phyloP scores from a whole-genome alignment of 2,797 vertebrate genomes.

The Myripristis jacobus region DNA sequence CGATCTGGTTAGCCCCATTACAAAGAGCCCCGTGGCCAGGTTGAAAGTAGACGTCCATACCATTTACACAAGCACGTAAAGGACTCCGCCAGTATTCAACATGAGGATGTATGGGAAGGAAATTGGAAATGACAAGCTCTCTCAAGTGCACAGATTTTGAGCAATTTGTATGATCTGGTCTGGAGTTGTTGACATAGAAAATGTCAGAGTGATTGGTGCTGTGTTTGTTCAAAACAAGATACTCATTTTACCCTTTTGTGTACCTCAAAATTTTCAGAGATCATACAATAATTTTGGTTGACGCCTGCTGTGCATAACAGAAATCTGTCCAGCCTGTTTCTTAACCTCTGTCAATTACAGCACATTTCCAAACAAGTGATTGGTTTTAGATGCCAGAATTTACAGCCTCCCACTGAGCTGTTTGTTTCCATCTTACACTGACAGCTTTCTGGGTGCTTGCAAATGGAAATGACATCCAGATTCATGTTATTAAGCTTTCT shows the following conservation, averaged over 20 bases:
- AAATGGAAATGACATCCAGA: conserved; percentile 65
- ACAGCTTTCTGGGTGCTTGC: conserved; percentile 45
- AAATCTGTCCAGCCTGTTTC: conserved; percentile 17
- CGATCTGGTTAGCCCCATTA: conserved; percentile 77
- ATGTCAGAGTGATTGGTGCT: conserved; percentile 28
- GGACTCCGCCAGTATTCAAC: conserved; percentile 57
- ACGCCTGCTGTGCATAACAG: conserved; percentile 20
- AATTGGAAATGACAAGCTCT: conserved; percentile 67
- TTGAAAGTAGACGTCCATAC: conserved; percentile 50
- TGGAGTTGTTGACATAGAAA: conserved; percentile 55
- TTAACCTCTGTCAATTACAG: conserved; percentile 47
- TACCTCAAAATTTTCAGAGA: neutral
- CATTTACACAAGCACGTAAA: conserved; percentile 39
- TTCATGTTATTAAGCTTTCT: conserved; percentile 46
- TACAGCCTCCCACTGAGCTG: conserved; percentile 56
- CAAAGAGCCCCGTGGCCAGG: conserved; percentile 72
- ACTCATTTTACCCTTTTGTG: conserved; percentile 19
- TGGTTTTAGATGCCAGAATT: conserved; percentile 52
- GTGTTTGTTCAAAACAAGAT: conserved; percentile 17
- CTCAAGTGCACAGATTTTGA: conserved; percentile 58
- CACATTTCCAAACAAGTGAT: conserved; percentile 42
- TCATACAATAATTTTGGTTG: neutral
- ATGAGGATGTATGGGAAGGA: conserved; percentile 61
- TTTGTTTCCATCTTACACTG: conserved; percentile 68
- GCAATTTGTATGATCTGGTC: conserved; percentile 60